Conservation (phyloP, 2,113 vertebrate species). For the Paedocypris sp. region DNA sequence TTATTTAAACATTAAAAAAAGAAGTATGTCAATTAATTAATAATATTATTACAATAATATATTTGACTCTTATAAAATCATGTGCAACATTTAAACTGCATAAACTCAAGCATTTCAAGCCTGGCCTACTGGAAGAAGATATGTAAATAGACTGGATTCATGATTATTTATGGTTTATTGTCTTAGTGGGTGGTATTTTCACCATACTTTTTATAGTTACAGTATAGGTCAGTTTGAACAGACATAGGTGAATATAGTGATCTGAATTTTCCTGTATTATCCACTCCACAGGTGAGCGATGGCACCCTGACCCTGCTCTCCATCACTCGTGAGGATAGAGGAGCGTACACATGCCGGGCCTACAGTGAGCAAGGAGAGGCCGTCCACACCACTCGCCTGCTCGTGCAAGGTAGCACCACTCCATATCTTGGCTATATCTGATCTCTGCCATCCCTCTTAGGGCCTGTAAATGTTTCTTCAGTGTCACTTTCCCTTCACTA, state of each 20-base stretch:
- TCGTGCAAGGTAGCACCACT: conserved; percentile 80
- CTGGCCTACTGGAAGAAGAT: too few relatives aligned
- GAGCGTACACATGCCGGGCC: conserved; percentile 88
- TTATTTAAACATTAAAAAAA: too few relatives aligned
- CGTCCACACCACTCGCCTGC: conserved; percentile 87
- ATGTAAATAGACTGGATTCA: too few relatives aligned
- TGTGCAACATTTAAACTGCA: too few relatives aligned
- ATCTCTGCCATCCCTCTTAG: neutral
- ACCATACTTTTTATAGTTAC: too few relatives aligned
- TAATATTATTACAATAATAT: too few relatives aligned
- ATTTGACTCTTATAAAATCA: too few relatives aligned
- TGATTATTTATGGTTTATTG: too few relatives aligned
- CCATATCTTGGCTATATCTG: neutral
- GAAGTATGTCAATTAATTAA: too few relatives aligned
- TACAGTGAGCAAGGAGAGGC: conserved; percentile 94
- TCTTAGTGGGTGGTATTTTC: too few relatives aligned
- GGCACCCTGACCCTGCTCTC: conserved; percentile 86
- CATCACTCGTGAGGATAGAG: conserved; percentile 81
- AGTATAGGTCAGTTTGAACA: neutral
- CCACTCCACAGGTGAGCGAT: conserved; percentile 71
- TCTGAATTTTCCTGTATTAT: too few relatives aligned
- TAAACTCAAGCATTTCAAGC: too few relatives aligned
- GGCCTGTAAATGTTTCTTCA: neutral
- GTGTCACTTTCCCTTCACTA: neutral
- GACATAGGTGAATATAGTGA: neutral